Evolutionary conservation across 2,888 invertebrate genomes (phyloP).

Genomic region (Yponomeuta cagnagella): DNA sequence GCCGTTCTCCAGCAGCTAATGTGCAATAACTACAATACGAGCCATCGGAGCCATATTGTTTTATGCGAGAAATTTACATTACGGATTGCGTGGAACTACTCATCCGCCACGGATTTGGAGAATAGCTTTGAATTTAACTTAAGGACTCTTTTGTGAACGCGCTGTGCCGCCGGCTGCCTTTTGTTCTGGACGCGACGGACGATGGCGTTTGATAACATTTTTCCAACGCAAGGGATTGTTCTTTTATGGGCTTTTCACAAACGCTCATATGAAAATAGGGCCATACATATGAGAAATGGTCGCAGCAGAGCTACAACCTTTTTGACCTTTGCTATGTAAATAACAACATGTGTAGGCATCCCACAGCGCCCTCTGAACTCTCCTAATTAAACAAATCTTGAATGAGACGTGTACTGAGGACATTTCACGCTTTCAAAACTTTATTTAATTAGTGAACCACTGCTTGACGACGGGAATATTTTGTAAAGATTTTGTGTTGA

Average conservation of each 20-base stretch:
- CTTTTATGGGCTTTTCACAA: background rate
- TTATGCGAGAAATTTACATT: background rate
- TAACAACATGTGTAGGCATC: background rate
- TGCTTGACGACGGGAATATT: background rate
- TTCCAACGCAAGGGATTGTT: background rate
- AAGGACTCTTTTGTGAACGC: background rate
- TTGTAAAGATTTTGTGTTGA: background rate
- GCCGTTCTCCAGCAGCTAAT: background rate
- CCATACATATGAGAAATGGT: background rate
- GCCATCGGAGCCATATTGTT: background rate
- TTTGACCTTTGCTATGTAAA: background rate
- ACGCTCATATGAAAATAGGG: background rate
- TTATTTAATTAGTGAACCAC: background rate
- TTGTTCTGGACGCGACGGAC: background rate
- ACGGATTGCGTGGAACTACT: background rate
- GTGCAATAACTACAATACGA: constrained; percentile 11
- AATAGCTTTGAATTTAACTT: background rate
- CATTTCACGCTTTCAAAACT: background rate
- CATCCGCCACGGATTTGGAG: background rate
- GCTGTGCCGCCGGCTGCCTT: background rate
- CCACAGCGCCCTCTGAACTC: background rate
- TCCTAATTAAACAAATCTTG: background rate
- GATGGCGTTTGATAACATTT: background rate
- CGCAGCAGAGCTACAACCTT: background rate
- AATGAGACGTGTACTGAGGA: background rate